phyloP scores from a whole-genome alignment of 2,888 invertebrate species.

The Eumerus sabulonum region DNA sequence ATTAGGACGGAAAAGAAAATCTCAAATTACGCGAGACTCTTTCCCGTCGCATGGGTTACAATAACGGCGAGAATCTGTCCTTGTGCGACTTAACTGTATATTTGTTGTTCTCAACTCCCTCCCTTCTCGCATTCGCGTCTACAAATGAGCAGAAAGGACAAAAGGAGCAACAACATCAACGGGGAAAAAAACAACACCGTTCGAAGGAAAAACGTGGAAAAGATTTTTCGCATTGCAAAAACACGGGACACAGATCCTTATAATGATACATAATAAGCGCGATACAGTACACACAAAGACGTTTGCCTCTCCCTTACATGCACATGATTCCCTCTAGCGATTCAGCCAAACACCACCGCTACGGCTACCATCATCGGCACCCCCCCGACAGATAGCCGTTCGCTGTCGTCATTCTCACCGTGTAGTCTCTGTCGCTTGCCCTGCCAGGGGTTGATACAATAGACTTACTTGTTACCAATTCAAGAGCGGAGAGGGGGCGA shows the following conservation, averaged over 20 bases:
- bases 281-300: constrained; percentile 48
- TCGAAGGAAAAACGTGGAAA: constrained; percentile 53
- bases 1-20: constrained; percentile 73
- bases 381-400: constrained; percentile 62
- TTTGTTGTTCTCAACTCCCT: too few species aligned
- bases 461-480: constrained; percentile 56
- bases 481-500: constrained; percentile 64
- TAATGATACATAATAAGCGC: constrained; percentile 69
- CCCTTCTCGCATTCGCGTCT: constrained; percentile 6
- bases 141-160: constrained; percentile 42
- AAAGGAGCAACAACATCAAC: constrained; percentile 21
- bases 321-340: constrained; percentile 65
- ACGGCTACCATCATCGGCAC: not conserved
- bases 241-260: constrained; percentile 65
- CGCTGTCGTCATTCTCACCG: constrained; percentile 25
- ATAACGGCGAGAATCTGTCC: constrained; percentile 19
- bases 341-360: constrained; percentile 11
- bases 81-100: constrained; percentile 32
- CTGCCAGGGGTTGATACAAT: constrained; percentile 65
- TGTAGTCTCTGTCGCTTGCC: constrained; percentile 33
- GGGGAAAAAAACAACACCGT: too few species aligned
- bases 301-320: constrained; percentile 41
- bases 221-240: constrained; percentile 68
- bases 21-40: constrained; percentile 67
- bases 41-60: constrained; percentile 18